Percentiles rank a stretch among this genome's conserved stretches.
Conservation (phyloP, 92 coral and sea anemone species). For the Heliopora coerulea region DNA sequence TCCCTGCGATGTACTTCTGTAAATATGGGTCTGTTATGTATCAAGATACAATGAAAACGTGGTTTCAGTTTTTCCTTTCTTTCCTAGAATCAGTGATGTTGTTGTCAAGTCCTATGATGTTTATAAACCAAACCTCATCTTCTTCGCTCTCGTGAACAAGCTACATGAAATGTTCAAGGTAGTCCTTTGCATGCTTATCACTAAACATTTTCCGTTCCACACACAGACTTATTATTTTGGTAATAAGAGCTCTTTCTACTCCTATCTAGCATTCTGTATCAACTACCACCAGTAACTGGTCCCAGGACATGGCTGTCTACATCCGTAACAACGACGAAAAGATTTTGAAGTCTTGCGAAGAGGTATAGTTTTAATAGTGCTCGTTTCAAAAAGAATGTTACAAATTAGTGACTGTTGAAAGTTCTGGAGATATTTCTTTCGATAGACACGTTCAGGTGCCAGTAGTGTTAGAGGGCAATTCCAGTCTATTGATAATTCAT, state of each 20-base stretch:
- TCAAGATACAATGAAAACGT: neutral
- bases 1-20: no score
- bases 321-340: conserved; percentile 92
- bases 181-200: neutral
- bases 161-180: conserved; percentile 83
- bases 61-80: neutral
- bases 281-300: conserved; percentile 64
- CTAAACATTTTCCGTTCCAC: neutral
- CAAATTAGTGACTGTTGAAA: no score
- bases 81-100: conserved; percentile 51
- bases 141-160: conserved; percentile 80
- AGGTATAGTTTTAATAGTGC: conserved; percentile 65
- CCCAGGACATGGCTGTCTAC: conserved; percentile 81
- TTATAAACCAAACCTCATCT: conserved; percentile 77
- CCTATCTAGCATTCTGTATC: conserved; percentile 59
- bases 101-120: conserved; percentile 64
- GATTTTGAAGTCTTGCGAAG: conserved; percentile 84
- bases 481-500: no score
- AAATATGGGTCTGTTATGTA: no score
- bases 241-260: neutral
- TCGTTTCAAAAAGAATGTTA: neutral
- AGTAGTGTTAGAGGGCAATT: no score
- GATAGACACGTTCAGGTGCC: no score
- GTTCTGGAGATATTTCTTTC: no score
- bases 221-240: neutral